phyloP scores from a whole-genome alignment of 2,888 invertebrate species.

The Petrophora chlorosata region DNA sequence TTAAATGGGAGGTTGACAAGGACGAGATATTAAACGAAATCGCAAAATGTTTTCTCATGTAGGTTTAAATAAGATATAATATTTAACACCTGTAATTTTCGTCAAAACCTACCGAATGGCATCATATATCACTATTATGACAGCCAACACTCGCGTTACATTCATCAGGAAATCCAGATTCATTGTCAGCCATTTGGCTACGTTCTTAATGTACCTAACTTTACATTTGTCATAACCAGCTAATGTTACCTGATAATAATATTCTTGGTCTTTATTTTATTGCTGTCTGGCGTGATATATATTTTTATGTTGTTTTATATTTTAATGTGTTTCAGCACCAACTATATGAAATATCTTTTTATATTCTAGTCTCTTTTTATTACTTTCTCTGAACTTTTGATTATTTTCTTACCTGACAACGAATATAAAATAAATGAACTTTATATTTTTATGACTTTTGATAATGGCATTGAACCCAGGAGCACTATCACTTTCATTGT shows the following conservation, averaged over 20 bases:
- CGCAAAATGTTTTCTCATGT: background rate
- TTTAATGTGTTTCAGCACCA: too few species aligned
- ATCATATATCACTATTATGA: constrained; percentile 40
- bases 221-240: constrained; percentile 67
- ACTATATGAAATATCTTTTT: background rate
- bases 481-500: background rate
- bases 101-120: constrained; percentile 15
- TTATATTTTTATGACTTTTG: constrained; percentile 40
- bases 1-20: too few species aligned
- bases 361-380: constrained; percentile 9
- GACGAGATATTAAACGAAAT: too few species aligned
- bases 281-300: constrained; percentile 38
- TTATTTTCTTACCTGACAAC: constrained; percentile 13
- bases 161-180: constrained; percentile 69
- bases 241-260: constrained; percentile 47
- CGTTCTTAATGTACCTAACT: constrained; percentile 51
- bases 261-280: constrained; percentile 26
- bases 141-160: constrained; percentile 61
- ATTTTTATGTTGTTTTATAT: constrained; percentile 14
- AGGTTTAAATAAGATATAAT: background rate
- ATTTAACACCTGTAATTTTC: background rate
- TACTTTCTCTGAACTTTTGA: constrained; percentile 17
- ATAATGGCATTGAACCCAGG: constrained; percentile 8
- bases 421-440: too few species aligned
- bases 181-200: constrained; percentile 70